Base-by-base conservation (phyloP, 1,140 invertebrate genomes). In the Kradibia gibbosae region DNA sequence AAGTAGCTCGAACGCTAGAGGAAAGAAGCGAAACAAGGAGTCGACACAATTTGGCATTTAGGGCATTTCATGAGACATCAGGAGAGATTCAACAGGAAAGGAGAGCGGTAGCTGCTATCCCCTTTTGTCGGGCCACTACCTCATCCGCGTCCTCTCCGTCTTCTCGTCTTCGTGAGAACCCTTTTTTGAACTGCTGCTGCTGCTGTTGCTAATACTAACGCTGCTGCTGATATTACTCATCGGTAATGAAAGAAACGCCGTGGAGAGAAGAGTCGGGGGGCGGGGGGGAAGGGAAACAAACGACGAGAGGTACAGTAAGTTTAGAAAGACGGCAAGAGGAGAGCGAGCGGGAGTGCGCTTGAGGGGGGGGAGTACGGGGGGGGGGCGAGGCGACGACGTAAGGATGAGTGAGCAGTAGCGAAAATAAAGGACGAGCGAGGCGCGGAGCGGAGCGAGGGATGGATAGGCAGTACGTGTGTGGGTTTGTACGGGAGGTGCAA, bases 401-500 rank as follows among this genome's bases (percentile, higher is more conserved):
- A n/a, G n/a, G n/a, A n/a, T n/a, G n/a, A n/a, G n/a, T n/a, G n/a
- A n/a, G n/a, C n/a, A 80, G 11, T 10, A 22, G 25, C 50, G 55
- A 79, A 71, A 79, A 80, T 62, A 31, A 36, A 25, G 50, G 71
- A 53, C 50, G 50, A 53, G 50, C 20, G 15, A 8, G 50, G 10
- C 22, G 22, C 50, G 20, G 76, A 31, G 74, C 72, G 50, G 78
- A 48, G 60, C 34, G 45, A 81, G 70, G 53, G 57, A 60, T 57
- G 72, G 79, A 57, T 82, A 74, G 74, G 42, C 73, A 34, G 71
- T 53, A 53, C 28, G 79, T 13, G 72, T 15, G 39, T 50, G 80
- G 17, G 31, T 83, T 77, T 79, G 83, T 72, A 53, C 65, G 83
- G 79, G 84, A 78, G 84, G 85, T 84, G 87, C 86, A 83, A 85